Conservation (phyloP, 2,797 vertebrate species). For the Myiothlypis coronata region DNA sequence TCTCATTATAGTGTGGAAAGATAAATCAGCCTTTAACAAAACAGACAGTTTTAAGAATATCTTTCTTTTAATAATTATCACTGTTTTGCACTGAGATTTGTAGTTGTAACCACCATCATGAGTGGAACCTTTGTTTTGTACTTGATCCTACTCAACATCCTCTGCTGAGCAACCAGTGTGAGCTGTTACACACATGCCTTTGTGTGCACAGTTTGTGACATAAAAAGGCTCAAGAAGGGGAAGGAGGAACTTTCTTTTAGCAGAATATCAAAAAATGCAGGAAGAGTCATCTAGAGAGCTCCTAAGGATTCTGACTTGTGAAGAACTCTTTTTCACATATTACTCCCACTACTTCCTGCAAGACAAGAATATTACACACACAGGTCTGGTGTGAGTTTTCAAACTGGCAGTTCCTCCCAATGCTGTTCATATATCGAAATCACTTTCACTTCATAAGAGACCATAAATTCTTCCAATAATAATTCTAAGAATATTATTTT, state of each 20-base stretch:
- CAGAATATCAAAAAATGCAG: background rate
- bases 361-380: background rate
- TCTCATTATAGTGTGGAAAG: background rate
- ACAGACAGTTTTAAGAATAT: background rate
- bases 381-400: conserved; percentile 12
- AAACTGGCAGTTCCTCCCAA: background rate
- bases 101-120: background rate
- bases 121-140: background rate
- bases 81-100: background rate
- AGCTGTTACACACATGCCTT: background rate
- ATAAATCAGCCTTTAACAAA: background rate
- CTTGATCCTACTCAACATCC: background rate
- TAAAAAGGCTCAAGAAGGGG: background rate
- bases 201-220: background rate
- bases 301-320: background rate
- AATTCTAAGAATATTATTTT: background rate
- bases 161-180: background rate
- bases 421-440: background rate
- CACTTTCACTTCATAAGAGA: background rate
- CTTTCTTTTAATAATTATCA: background rate
- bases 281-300: conserved; percentile 1
- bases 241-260: background rate
- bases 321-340: conserved; percentile 1
- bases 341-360: background rate
- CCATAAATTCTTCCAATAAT: background rate